Evolutionary conservation across 2,797 vertebrate species (phyloP).

Genomic region (Parotocinclus haroldoi): DNA sequence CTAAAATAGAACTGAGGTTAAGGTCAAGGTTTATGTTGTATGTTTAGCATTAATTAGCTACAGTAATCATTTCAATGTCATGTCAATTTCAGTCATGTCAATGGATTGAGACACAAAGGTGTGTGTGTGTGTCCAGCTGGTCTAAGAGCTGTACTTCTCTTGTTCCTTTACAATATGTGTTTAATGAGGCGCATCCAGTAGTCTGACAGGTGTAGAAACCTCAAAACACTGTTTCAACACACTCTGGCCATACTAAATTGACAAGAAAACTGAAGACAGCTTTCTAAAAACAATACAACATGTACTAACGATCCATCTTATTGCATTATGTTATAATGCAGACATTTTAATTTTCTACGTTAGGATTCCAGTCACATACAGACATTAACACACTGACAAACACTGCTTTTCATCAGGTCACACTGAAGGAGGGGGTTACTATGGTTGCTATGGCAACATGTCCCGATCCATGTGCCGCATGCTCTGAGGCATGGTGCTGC

Average conservation of each 20-base stretch:
- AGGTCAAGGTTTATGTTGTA: too few relatives aligned
- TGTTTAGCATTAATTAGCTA: too few relatives aligned
- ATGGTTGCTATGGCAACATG: constrained; percentile 76
- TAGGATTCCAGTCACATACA: constrained; percentile 39
- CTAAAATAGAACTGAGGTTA: too few relatives aligned
- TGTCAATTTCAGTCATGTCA: too few relatives aligned
- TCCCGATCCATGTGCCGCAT: constrained; percentile 70
- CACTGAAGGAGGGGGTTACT: constrained; percentile 62
- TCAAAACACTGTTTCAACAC: background rate
- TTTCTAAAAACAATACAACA: background rate
- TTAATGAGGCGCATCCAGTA: constrained; percentile 32
- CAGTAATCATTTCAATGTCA: too few relatives aligned
- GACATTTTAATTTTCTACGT: constrained; percentile 37
- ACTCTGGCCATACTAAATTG: too few relatives aligned
- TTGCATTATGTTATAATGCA: constrained; percentile 17
- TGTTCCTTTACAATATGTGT: background rate
- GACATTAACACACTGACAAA: constrained; percentile 41
- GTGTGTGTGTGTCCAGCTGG: constrained; percentile 2
- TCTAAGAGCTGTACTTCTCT: constrained; percentile 1
- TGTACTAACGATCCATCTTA: background rate
- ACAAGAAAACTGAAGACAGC: too few relatives aligned
- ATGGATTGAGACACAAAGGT: too few relatives aligned
- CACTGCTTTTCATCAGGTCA: constrained; percentile 62
- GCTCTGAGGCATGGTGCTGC: constrained; percentile 66
- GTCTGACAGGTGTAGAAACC: background rate